Conservation (phyloP, 2,797 vertebrate species). For the Apogon talboti region DNA sequence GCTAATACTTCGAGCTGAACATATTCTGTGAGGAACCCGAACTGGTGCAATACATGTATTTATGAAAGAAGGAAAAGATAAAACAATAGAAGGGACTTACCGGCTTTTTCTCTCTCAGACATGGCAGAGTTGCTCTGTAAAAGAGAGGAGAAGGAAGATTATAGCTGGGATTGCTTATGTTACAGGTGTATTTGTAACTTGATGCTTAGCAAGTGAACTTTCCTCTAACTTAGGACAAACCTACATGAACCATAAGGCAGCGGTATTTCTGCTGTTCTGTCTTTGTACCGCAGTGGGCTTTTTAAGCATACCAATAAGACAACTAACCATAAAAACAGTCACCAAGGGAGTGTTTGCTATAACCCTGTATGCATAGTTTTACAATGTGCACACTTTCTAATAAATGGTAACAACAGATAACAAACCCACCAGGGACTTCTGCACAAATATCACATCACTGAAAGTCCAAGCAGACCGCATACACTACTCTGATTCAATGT, state of each 20-base stretch:
- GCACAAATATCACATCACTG: constrained; percentile 50
- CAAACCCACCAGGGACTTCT: constrained; percentile 37
- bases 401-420: constrained; percentile 42
- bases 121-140: constrained; percentile 64
- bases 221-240: no score
- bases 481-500: constrained; percentile 44
- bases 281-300: no score
- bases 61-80: neutral
- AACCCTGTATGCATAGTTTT: constrained; percentile 46
- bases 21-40: constrained; percentile 5
- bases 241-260: no score
- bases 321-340: constrained; percentile 3
- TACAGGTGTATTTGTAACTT: constrained; percentile 1
- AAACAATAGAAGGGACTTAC: constrained; percentile 64
- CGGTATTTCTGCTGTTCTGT: no score
- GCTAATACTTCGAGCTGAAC: neutral
- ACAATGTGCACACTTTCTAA: constrained; percentile 27
- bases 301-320: neutral
- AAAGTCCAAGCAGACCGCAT: constrained; percentile 14
- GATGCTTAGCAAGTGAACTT: neutral
- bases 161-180: constrained; percentile 12
- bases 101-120: constrained; percentile 74
- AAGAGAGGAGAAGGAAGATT: constrained; percentile 42
- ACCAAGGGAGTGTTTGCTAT: constrained; percentile 1
- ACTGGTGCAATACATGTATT: neutral